These are phyloP conservation scores for Ara ararauna DNA, from an alignment of 2,797 vertebrate genomes.

Conservation along the genomic window DNA sequence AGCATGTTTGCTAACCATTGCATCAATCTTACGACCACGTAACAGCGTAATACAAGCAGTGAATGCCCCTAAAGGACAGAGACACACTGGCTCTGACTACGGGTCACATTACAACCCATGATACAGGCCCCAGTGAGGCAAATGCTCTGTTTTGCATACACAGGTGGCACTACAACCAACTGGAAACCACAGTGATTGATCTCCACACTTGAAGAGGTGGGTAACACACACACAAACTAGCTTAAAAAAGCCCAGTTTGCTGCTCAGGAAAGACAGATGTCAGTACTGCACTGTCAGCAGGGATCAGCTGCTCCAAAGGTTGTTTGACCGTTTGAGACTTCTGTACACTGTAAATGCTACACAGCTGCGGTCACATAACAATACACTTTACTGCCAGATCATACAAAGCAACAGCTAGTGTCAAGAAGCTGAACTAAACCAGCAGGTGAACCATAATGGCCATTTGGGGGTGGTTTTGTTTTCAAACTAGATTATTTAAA, in stretches of 20 bases:
- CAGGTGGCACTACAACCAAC: not conserved
- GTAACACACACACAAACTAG: rapidly evolving
- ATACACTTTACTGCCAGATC: not conserved
- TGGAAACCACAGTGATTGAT: not conserved
- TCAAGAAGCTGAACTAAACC: not conserved
- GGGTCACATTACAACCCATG: not conserved
- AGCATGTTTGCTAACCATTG: rapidly evolving
- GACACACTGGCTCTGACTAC: not conserved
- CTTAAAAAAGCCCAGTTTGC: not conserved
- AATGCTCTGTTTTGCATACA: not conserved
- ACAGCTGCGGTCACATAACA: rapidly evolving
- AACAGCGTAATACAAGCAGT: rapidly evolving
- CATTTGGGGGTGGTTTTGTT: not conserved
- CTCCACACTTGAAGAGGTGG: not conserved
- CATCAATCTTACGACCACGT: rapidly evolving
- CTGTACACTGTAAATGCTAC: not conserved
- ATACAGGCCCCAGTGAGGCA: not conserved
- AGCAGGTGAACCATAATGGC: not conserved
- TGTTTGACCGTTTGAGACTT: rapidly evolving
- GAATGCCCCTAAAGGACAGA: not conserved
- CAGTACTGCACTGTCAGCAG: rapidly evolving
- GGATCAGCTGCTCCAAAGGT: not conserved
- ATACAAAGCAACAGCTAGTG: not conserved
- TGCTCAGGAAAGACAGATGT: not conserved
- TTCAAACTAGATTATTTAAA: not conserved